phyloP scores from a whole-genome alignment of 2,888 invertebrate species.

The Ecliptopera silaceata region DNA sequence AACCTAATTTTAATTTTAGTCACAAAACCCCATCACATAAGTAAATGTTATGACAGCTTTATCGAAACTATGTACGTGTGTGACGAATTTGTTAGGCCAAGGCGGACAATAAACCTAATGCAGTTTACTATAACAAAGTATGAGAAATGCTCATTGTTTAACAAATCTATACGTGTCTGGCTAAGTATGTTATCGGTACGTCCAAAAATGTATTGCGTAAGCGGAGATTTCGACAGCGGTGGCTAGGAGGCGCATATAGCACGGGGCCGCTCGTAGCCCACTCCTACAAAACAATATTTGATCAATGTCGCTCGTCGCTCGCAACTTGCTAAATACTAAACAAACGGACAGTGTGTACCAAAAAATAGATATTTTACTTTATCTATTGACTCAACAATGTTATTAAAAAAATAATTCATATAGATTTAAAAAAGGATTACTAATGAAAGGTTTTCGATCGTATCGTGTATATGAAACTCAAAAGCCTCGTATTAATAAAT shows the following conservation, averaged over 20 bases:
- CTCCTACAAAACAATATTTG: constrained; percentile 68
- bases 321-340: constrained; percentile 65
- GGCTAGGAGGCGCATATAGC: constrained; percentile 67
- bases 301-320: constrained; percentile 61
- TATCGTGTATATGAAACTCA: too few species aligned
- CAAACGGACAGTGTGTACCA: constrained; percentile 58
- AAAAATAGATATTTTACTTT: constrained; percentile 55
- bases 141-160: constrained; percentile 49
- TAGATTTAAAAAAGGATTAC: too few species aligned
- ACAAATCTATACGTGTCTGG: constrained; percentile 47
- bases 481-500: too few species aligned
- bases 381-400: constrained; percentile 52
- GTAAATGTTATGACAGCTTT: neutral
- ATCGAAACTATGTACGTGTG: constrained; percentile 4
- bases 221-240: constrained; percentile 70
- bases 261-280: constrained; percentile 76
- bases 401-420: neutral
- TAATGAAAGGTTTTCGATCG: too few species aligned
- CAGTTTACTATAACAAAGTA: constrained; percentile 31
- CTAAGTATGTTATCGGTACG: constrained; percentile 63
- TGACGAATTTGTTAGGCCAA: constrained; percentile 14
- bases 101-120: constrained; percentile 24
- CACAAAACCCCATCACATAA: neutral
- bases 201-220: constrained; percentile 72
- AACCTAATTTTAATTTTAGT: too few species aligned